Evolutionary conservation across 2,888 invertebrate species (phyloP), one percentile per base, ranked within the genome.

Genomic region (Torymus auratus): DNA sequence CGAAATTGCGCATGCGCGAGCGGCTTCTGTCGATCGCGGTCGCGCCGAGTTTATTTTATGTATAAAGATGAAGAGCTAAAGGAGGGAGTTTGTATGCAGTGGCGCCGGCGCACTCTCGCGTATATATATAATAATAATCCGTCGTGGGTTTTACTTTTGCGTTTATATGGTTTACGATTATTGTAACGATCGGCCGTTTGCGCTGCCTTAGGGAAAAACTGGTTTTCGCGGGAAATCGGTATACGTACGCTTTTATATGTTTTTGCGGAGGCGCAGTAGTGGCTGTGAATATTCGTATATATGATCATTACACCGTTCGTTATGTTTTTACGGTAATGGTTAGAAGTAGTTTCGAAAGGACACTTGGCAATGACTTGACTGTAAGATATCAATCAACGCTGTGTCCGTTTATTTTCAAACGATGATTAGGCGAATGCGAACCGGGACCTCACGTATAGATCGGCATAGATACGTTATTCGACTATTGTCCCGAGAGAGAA

Each of bases 161-260:
- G 15, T 23, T 77, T 58, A 28, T 58, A 28, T 64, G 55, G n/a
- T 79, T 79, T 78, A 79, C 68, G 78, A 79, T 79, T 79, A 73
- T 79, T 68, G 61, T 62, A 50, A 71, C 7, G 64, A 61, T 17
- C 28, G 58, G 23, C 28, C 65, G 17, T 55, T 62, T 20, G 28
- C 20, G 41, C 62, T 7, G 55, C 62, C 15, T 52, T 70, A 56
- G 56, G 69, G 23, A 69, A 56, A 69, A 56, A 69, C 67, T 50
- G 56, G 17, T 15, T 10, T 61, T 68, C 28, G 5, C n/a, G 62
- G 52, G 14, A 52, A 28, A 11, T 41, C 41, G 41, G 5, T 5
- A 28, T 28, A 28, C 7, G 7, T 28, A 41, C 7, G 7, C 41
- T 5, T 20, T 20, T 20, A 20, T 20, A 20, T 20, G 20, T 41